phyloP scores from a whole-genome alignment of 2,888 invertebrate genomes.

The Tillus elongatus region DNA sequence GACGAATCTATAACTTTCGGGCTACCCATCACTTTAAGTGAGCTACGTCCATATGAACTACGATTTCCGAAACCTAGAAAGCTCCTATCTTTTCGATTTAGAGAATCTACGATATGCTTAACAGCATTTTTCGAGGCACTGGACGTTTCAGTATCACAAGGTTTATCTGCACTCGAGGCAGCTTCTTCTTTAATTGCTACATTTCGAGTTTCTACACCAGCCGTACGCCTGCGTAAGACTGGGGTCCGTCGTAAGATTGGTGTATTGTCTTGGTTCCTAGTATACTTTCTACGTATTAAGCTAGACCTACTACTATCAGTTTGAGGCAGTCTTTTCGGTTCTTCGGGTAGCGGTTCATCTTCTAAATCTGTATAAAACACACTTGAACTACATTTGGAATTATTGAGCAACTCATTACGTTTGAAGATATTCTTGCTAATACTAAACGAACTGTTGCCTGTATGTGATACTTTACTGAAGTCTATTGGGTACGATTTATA shows the following conservation, averaged over 20 bases:
- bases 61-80: slow-evolving; percentile 29
- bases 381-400: neutral
- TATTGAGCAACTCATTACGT: slow-evolving; percentile 13
- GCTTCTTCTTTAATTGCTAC: too few relatives aligned
- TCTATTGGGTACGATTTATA: too few relatives aligned
- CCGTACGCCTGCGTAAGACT: slow-evolving; percentile 20
- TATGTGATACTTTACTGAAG: too few relatives aligned
- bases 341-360: slow-evolving; percentile 10
- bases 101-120: slow-evolving; percentile 37
- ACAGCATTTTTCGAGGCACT: slow-evolving; percentile 29
- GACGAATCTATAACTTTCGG: slow-evolving; percentile 25
- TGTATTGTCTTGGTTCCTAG: slow-evolving; percentile 20
- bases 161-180: neutral
- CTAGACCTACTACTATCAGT: slow-evolving; percentile 14
- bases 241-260: slow-evolving; percentile 23
- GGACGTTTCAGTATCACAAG: slow-evolving; percentile 14
- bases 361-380: slow-evolving; percentile 6
- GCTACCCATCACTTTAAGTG: slow-evolving; percentile 33
- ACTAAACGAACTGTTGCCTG: slow-evolving; percentile 22
- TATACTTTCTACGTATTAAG: slow-evolving; percentile 22
- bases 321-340: slow-evolving; percentile 9
- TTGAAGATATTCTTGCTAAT: slow-evolving; percentile 29
- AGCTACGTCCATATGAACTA: slow-evolving; percentile 34
- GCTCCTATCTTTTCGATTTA: slow-evolving; percentile 35
- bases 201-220: too few relatives aligned